phyloP scores from a whole-genome alignment of 2,797 vertebrate species.

The Denticeps clupeoides region DNA sequence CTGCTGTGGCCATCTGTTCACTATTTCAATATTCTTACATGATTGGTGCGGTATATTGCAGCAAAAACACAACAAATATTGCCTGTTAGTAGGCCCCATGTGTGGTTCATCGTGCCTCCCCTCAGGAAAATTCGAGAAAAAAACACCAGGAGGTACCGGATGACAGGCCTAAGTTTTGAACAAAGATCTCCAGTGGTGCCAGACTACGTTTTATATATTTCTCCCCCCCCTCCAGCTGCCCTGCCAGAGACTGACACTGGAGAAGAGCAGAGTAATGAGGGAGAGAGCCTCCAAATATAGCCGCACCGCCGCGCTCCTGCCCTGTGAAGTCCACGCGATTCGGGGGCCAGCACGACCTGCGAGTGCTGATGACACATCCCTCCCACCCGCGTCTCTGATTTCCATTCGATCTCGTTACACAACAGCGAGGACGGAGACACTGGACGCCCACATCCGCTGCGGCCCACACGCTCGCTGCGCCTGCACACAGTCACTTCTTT shows the following conservation, averaged over 20 bases:
- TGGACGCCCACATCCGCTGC: conserved; percentile 55
- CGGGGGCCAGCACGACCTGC: conserved; percentile 52
- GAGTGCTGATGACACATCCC: conserved; percentile 65
- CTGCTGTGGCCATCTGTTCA: no score
- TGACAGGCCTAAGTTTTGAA: no score
- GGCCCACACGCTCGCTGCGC: conserved; percentile 45
- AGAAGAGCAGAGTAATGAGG: neutral
- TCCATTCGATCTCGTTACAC: conserved; percentile 55
- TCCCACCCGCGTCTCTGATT: conserved; percentile 61
- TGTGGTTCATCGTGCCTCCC: no score
- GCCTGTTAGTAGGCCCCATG: no score
- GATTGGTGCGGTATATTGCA: no score
- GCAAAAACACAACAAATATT: no score
- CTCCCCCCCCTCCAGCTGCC: neutral
- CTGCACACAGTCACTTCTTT: no score
- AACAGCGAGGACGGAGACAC: conserved; percentile 50
- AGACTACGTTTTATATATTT: no score
- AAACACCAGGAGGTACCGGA: no score
- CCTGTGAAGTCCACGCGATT: conserved; percentile 58
- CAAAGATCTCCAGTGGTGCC: no score
- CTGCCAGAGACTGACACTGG: conserved; percentile 2
- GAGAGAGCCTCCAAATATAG: conserved; percentile 47
- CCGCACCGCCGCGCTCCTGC: conserved; percentile 31
- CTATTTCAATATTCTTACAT: no score
- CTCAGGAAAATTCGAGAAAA: no score